phyloP scores from a whole-genome alignment of 2,797 vertebrate genomes.

The Chiloscyllium punctatum region DNA sequence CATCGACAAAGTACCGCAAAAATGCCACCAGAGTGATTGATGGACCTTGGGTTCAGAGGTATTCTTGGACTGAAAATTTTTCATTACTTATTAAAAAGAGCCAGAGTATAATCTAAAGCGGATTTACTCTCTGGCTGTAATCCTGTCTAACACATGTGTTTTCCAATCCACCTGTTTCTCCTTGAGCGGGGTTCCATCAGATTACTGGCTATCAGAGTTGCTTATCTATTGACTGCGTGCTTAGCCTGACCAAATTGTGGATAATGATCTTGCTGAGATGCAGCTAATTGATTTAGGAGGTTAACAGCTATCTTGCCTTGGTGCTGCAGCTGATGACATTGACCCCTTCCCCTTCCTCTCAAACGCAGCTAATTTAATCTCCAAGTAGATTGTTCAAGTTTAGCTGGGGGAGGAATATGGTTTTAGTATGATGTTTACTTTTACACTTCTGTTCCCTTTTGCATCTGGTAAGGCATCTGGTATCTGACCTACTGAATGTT shows the following conservation, averaged over 20 bases:
- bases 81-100: neutral
- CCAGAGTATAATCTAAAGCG: neutral
- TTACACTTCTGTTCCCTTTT: neutral
- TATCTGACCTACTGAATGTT: neutral
- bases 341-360: neutral
- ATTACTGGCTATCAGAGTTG: neutral
- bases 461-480: neutral
- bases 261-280: neutral
- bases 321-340: neutral
- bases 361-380: neutral
- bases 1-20: neutral
- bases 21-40: neutral
- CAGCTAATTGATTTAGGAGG: constrained; percentile 18
- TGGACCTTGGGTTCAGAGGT: neutral
- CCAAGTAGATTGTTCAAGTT: neutral
- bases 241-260: constrained; percentile 1
- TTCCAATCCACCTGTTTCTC: constrained; percentile 5
- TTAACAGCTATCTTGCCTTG: constrained; percentile 17
- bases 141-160: neutral
- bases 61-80: neutral
- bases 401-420: neutral
- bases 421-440: neutral
- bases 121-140: neutral
- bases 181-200: neutral
- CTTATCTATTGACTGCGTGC: constrained; percentile 21